Evolutionary conservation across 1,140 invertebrate genomes (phyloP).

Genomic region (Aphaenogaster rudis): DNA sequence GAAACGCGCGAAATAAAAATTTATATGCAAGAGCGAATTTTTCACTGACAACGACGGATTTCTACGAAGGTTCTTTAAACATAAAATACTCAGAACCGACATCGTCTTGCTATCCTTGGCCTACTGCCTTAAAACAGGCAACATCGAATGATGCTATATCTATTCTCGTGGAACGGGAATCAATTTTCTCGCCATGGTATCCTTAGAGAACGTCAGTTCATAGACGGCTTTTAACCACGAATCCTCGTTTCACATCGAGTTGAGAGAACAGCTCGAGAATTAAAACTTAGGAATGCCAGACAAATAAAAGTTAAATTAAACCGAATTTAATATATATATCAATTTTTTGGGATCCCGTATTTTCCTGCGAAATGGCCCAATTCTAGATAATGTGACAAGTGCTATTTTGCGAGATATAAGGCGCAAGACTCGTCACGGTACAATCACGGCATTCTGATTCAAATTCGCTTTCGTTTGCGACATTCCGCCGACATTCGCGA

Average conservation of each 20-base stretch:
- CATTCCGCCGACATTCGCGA: slow-evolving; percentile 49
- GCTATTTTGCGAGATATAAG: background rate
- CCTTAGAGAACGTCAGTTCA: background rate
- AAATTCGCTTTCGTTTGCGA: slow-evolving; percentile 59
- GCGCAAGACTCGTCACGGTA: background rate
- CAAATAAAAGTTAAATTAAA: background rate
- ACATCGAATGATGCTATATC: slow-evolving; percentile 28
- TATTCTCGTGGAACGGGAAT: slow-evolving; percentile 19
- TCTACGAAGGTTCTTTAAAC: slow-evolving; percentile 6
- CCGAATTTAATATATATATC: background rate
- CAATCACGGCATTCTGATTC: slow-evolving; percentile 12
- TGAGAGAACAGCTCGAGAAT: background rate
- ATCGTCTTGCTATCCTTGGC: slow-evolving; percentile 75
- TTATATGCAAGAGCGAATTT: background rate
- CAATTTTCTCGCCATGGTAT: background rate
- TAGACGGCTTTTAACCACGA: background rate
- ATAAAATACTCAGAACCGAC: slow-evolving; percentile 34
- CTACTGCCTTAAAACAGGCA: slow-evolving; percentile 61
- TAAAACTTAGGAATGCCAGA: background rate
- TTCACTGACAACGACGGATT: background rate
- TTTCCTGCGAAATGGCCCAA: background rate
- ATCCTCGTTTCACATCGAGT: background rate
- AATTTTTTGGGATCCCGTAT: background rate
- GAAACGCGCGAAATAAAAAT: background rate
- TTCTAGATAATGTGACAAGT: background rate